Evolutionary conservation across 2,797 vertebrate genomes (phyloP).

Genomic region (Decapterus maruadsi): DNA sequence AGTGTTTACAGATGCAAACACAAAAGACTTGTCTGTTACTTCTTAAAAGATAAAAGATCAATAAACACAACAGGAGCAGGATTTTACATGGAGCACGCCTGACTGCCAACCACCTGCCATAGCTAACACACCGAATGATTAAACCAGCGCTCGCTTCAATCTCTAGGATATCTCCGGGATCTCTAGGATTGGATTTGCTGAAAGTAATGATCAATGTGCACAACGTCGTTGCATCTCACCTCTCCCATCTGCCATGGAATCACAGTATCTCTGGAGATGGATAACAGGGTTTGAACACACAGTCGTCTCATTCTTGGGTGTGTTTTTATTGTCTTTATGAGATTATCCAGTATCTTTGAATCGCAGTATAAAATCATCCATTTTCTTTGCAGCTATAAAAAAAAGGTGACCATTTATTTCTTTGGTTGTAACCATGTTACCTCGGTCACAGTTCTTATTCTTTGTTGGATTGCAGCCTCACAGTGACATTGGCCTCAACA

Average conservation of each 20-base stretch:
- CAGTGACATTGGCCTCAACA: neutral
- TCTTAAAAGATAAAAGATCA: constrained; percentile 66
- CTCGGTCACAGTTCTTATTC: neutral
- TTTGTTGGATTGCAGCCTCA: constrained; percentile 9
- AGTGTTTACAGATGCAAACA: constrained; percentile 60
- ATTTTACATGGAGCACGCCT: constrained; percentile 62
- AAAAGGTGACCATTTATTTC: neutral
- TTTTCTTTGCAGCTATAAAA: constrained; percentile 15
- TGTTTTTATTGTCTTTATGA: constrained; percentile 67
- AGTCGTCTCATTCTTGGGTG: constrained; percentile 34
- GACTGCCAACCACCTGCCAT: constrained; percentile 74
- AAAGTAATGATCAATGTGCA: constrained; percentile 64
- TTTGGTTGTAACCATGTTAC: constrained; percentile 12
- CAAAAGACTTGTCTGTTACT: constrained; percentile 57
- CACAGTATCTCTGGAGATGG: constrained; percentile 64
- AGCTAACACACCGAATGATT: constrained; percentile 63
- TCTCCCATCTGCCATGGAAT: constrained; percentile 72
- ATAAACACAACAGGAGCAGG: constrained; percentile 65
- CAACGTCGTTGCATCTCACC: constrained; percentile 61
- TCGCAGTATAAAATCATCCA: constrained; percentile 28
- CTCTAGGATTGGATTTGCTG: constrained; percentile 28
- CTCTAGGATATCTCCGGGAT: neutral
- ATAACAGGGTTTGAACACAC: constrained; percentile 69
- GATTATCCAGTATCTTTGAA: constrained; percentile 49
- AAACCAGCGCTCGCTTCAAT: constrained; percentile 57